Evolutionary conservation across 2,888 invertebrate genomes (phyloP).

Genomic region (Diaperis boleti): DNA sequence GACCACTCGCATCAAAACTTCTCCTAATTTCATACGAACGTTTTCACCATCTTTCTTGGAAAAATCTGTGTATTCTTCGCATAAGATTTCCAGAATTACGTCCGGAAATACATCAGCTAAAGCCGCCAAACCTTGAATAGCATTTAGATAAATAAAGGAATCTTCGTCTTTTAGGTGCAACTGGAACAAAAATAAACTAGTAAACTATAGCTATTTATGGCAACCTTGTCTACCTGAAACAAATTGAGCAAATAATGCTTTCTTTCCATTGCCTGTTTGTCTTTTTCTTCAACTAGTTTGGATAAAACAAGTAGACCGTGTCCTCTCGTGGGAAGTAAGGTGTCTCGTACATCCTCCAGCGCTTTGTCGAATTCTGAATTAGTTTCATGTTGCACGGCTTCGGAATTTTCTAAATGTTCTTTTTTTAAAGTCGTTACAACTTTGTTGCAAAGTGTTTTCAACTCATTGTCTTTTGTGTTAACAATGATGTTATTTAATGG

Average conservation of each 20-base stretch:
- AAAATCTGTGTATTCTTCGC: slow-evolving; percentile 73
- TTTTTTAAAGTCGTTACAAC: slow-evolving; percentile 47
- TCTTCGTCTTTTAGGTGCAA: slow-evolving; percentile 82
- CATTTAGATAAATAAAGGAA: slow-evolving; percentile 84
- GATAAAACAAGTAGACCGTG: slow-evolving; percentile 82
- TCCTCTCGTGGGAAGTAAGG: slow-evolving; percentile 82
- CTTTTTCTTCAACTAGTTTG: slow-evolving; percentile 76
- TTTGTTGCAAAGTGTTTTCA: slow-evolving; percentile 53
- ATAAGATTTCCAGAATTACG: slow-evolving; percentile 75
- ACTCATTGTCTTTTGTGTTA: slow-evolving; percentile 55
- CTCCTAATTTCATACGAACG: slow-evolving; percentile 83
- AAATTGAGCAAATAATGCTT: slow-evolving; percentile 77
- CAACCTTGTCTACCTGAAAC: slow-evolving; percentile 72
- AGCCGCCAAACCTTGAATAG: slow-evolving; percentile 81
- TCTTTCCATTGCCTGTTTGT: slow-evolving; percentile 74
- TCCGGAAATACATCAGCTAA: slow-evolving; percentile 77
- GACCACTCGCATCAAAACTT: slow-evolving; percentile 80
- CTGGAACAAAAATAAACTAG: slow-evolving; percentile 63
- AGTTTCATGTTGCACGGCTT: slow-evolving; percentile 8
- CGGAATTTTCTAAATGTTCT: slow-evolving; percentile 16
- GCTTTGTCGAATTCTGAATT: slow-evolving; percentile 74
- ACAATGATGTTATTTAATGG: slow-evolving; percentile 51
- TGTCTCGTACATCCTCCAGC: slow-evolving; percentile 76
- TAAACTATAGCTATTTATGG: background rate
- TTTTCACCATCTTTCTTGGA: slow-evolving; percentile 66